phyloP scores from a whole-genome alignment of 2,113 vertebrate genomes.

The Catharus minimus region DNA sequence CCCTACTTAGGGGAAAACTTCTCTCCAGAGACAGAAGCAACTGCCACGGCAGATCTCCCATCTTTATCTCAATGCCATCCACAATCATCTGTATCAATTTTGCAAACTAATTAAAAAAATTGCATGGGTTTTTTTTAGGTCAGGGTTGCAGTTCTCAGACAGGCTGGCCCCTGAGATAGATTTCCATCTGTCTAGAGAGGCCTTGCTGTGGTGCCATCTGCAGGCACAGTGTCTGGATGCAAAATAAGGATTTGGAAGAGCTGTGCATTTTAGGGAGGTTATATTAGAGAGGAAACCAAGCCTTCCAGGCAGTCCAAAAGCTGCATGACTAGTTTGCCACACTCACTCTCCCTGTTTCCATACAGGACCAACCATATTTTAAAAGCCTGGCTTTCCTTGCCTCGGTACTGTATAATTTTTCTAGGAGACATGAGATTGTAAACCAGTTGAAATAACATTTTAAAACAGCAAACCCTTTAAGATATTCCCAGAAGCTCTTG shows the following conservation, averaged over 20 bases:
- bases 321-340: not conserved
- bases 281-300: not conserved
- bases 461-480: not conserved
- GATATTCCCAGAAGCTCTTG: not conserved
- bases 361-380: not conserved
- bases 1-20: not conserved
- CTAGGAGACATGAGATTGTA: not conserved
- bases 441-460: not conserved
- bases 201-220: constrained; percentile 48
- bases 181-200: not conserved
- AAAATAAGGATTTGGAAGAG: not conserved
- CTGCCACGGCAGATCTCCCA: not conserved
- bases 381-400: not conserved
- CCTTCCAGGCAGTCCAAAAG: not conserved
- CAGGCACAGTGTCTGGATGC: not conserved
- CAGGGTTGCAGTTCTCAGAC: not conserved
- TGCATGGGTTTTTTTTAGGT: not conserved
- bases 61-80: not conserved
- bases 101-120: not conserved
- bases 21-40: not conserved
- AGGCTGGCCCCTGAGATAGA: not conserved
- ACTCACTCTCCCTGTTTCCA: not conserved
- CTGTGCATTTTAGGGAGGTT: not conserved
- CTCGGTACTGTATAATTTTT: not conserved
- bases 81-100: not conserved